Conservation (phyloP, 2,113 vertebrate species). For the Hystrix cristata region DNA sequence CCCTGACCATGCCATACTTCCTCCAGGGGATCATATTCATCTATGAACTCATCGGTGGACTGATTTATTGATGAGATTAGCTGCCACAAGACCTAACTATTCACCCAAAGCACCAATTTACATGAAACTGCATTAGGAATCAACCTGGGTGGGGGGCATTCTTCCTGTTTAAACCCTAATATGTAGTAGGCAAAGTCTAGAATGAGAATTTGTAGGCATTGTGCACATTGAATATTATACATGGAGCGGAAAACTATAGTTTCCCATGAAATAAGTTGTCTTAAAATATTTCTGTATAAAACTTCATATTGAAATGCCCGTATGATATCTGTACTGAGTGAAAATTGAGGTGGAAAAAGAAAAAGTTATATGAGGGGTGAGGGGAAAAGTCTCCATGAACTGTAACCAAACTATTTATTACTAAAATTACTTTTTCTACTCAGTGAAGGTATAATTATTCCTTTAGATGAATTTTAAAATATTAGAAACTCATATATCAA, state of each 20-base stretch:
- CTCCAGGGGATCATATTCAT: too few species aligned
- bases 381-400: neutral
- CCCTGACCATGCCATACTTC: too few species aligned
- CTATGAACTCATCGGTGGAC: neutral
- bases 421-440: neutral
- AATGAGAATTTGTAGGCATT: neutral
- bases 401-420: neutral
- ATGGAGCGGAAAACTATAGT: neutral
- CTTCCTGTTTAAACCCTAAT: neutral
- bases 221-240: neutral
- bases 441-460: neutral
- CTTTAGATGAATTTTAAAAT: constrained; percentile 44
- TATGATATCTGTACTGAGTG: neutral
- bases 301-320: neutral
- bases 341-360: neutral
- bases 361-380: neutral
- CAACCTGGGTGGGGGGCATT: neutral
- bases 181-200: neutral
- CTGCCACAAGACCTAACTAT: neutral
- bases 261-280: neutral
- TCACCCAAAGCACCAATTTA: neutral
- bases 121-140: neutral
- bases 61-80: neutral
- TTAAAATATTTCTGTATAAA: constrained; percentile 16
- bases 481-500: neutral